These are phyloP conservation scores for Aethes cnicana DNA, from an alignment of 2,888 invertebrate species.

Conservation along the genomic window DNA sequence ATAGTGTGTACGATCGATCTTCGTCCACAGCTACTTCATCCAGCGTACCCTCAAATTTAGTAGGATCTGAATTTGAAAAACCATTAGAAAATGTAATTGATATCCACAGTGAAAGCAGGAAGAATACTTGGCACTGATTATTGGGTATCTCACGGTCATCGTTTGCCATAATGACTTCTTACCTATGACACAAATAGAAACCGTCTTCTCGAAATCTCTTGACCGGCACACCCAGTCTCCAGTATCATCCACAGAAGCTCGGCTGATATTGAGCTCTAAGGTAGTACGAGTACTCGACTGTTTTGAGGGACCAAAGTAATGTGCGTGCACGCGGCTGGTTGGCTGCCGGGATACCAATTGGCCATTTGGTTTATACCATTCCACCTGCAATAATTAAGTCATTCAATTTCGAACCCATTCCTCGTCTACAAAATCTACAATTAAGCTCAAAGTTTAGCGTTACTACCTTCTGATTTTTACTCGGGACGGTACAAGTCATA, in stretches of 20 bases:
- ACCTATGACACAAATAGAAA: slow-evolving; percentile 66
- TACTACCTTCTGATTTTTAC: no score
- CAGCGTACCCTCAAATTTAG: slow-evolving; percentile 56
- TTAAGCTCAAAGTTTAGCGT: no score
- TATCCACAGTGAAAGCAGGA: no score
- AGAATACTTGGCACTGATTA: no score
- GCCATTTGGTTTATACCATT: slow-evolving; percentile 62
- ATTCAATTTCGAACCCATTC: no score
- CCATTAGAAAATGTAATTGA: no score
- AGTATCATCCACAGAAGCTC: slow-evolving; percentile 51
- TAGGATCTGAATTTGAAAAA: slow-evolving; percentile 53
- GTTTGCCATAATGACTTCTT: no score
- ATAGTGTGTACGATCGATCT: slow-evolving; percentile 62
- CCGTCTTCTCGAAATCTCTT: slow-evolving; percentile 43
- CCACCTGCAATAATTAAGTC: slow-evolving; percentile 46
- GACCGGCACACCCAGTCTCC: slow-evolving; percentile 61
- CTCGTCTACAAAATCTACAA: no score
- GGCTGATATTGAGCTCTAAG: slow-evolving; percentile 48
- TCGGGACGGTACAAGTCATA: no score
- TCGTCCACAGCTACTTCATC: slow-evolving; percentile 51
- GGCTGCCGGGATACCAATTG: slow-evolving; percentile 46
- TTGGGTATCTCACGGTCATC: no score
- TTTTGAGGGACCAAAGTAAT: slow-evolving; percentile 46
- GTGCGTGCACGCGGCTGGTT: slow-evolving; percentile 52
- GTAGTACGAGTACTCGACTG: slow-evolving; percentile 47